Percentiles rank a stretch among this genome's conserved stretches.
phyloP scores from a whole-genome alignment of 2,113 vertebrate species.

The Paramormyrops kingsleyae region DNA sequence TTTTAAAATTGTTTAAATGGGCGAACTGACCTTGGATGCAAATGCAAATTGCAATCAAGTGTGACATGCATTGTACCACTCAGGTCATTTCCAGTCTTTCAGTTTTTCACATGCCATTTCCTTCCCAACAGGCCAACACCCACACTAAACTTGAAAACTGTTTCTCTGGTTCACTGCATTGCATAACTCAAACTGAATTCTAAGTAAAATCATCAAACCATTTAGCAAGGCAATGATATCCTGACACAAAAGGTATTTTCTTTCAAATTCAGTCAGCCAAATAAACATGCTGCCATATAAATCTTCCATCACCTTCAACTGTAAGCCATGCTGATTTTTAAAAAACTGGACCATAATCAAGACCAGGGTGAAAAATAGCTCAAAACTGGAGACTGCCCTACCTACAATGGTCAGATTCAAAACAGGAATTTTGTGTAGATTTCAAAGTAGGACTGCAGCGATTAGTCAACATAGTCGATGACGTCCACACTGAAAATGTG shows the following conservation, averaged over 20 bases:
- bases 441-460: neutral
- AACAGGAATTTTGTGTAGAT: neutral
- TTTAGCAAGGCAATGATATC: neutral
- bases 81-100: neutral
- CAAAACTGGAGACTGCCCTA: neutral
- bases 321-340: neutral
- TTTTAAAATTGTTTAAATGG: neutral
- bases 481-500: too few species aligned
- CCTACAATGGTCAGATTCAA: neutral
- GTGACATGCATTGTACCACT: neutral
- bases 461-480: too few species aligned
- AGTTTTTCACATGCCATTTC: neutral
- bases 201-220: neutral
- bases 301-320: neutral
- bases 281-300: neutral
- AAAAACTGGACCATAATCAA: neutral
- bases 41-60: neutral
- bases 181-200: neutral
- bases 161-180: neutral
- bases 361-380: neutral
- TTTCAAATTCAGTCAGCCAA: neutral
- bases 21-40: neutral
- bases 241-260: neutral
- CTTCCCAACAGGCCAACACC: neutral
- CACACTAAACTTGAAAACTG: neutral